Evolutionary conservation across 1,140 invertebrate species (phyloP).

Genomic region (Drosophila mauritiana): DNA sequence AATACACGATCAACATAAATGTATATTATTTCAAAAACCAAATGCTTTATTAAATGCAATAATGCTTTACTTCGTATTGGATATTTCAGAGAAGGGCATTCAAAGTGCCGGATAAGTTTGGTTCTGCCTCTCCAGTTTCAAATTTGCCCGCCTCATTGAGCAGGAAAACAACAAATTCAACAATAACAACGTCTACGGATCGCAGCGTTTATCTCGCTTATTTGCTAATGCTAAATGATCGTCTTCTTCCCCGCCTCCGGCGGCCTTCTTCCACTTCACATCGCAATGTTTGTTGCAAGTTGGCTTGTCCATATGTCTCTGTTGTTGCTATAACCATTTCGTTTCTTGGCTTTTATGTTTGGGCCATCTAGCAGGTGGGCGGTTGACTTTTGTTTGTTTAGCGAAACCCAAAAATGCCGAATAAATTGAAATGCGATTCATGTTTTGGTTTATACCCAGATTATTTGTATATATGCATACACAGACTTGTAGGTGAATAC

Average conservation of each 20-base stretch:
- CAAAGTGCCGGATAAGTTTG: neutral
- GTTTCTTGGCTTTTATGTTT: conserved; percentile 52
- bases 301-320: conserved; percentile 16
- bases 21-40: too few species aligned
- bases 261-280: conserved; percentile 19
- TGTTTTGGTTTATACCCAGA: conserved; percentile 51
- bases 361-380: conserved; percentile 68
- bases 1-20: too few species aligned
- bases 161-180: conserved; percentile 32
- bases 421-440: conserved; percentile 62
- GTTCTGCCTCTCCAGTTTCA: conserved; percentile 20
- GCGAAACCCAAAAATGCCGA: conserved; percentile 52
- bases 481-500: neutral
- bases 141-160: conserved; percentile 47
- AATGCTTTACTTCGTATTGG: too few species aligned
- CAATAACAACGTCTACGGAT: conserved; percentile 49
- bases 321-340: conserved; percentile 27
- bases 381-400: conserved; percentile 66
- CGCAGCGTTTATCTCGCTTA: conserved; percentile 73
- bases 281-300: conserved; percentile 67
- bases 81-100: conserved; percentile 7
- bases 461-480: conserved; percentile 9
- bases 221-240: conserved; percentile 76
- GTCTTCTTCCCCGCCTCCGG: conserved; percentile 43
- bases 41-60: too few species aligned